Percentiles rank a stretch among this genome's conserved stretches.
Evolutionary conservation across 2,888 invertebrate genomes (phyloP).

Genomic region (Tenthredo mesomela): DNA sequence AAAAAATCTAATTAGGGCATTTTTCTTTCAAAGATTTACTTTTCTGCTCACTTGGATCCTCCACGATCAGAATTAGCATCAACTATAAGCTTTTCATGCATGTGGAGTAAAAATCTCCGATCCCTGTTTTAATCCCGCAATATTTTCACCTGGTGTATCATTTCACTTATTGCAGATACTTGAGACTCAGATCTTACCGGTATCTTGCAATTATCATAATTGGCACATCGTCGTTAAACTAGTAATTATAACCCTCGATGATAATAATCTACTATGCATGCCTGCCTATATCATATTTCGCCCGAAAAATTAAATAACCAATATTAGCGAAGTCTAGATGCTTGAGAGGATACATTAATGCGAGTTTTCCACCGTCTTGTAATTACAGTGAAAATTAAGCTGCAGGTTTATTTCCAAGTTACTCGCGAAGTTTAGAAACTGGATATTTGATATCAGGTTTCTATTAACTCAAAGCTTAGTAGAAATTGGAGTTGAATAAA

Average conservation of each 20-base stretch:
- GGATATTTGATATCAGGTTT: neutral
- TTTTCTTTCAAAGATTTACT: neutral
- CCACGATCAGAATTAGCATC: neutral
- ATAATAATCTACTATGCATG: slow-evolving; percentile 1
- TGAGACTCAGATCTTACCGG: neutral
- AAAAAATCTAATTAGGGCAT: neutral
- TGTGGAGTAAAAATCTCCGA: neutral
- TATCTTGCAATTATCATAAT: slow-evolving; percentile 15
- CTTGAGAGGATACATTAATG: neutral
- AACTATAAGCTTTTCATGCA: neutral
- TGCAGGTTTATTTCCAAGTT: neutral
- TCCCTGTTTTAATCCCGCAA: neutral
- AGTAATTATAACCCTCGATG: neutral
- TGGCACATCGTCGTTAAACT: neutral
- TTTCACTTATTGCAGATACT: slow-evolving; percentile 5
- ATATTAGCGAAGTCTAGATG: neutral
- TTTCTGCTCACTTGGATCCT: neutral
- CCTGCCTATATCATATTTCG: neutral
- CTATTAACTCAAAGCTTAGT: neutral
- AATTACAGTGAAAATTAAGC: slow-evolving; percentile 4
- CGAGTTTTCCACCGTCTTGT: neutral
- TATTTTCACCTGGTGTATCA: neutral
- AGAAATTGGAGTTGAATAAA: neutral
- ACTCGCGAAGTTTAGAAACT: neutral
- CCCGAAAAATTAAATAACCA: neutral